Conservation (phyloP, 2,113 vertebrate genomes). For the Hippocampus comes region DNA sequence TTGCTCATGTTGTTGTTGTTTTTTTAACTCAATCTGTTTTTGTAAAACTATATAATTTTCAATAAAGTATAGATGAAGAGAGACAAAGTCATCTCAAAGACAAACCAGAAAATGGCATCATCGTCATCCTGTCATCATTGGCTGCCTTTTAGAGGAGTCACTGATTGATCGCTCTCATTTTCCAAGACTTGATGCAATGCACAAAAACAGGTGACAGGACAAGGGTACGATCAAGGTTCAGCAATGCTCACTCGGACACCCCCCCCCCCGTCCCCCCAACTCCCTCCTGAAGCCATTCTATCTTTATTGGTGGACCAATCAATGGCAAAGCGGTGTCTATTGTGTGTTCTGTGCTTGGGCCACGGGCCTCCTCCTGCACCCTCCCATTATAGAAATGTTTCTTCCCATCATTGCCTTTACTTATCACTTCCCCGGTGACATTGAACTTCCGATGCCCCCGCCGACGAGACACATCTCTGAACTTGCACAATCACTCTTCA, state of each 20-base stretch:
- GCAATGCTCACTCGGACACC: constrained; percentile 16
- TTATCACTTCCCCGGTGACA: constrained; percentile 78
- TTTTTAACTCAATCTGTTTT: background rate
- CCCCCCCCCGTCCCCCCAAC: background rate
- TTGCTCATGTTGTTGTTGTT: background rate
- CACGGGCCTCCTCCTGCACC: constrained; percentile 46
- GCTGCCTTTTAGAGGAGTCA: constrained; percentile 2
- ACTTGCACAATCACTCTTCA: constrained; percentile 91
- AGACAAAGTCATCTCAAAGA: constrained; percentile 38
- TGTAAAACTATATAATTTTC: background rate
- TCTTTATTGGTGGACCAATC: constrained; percentile 72
- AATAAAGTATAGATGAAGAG: background rate
- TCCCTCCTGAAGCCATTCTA: constrained; percentile 53
- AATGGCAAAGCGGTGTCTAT: constrained; percentile 73
- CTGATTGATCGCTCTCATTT: constrained; percentile 35
- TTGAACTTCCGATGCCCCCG: constrained; percentile 85
- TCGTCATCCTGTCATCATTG: constrained; percentile 37
- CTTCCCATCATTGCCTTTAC: constrained; percentile 75
- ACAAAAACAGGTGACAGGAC: constrained; percentile 47
- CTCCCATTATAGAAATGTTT: constrained; percentile 72
- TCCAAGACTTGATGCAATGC: constrained; percentile 5
- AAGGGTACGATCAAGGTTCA: constrained; percentile 27
- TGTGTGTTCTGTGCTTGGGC: constrained; percentile 63
- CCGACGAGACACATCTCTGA: constrained; percentile 84
- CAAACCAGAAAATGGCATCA: constrained; percentile 28